phyloP scores from a whole-genome alignment of 2,113 vertebrate genomes.

The Pteruthius melanotis region DNA sequence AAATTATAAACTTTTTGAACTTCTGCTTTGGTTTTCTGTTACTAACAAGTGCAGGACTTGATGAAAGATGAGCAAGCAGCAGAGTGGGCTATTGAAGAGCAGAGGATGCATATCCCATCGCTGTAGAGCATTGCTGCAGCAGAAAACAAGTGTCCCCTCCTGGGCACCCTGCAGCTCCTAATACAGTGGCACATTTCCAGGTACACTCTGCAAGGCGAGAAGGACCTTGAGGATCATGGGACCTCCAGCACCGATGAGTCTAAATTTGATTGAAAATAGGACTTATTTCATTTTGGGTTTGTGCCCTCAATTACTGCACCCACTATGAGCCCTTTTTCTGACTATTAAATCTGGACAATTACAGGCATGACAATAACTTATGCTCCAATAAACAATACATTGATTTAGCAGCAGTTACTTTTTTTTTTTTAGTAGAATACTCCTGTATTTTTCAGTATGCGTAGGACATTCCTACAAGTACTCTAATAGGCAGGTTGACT shows the following conservation, averaged over 20 bases:
- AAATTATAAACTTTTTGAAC: neutral
- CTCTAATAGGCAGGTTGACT: neutral
- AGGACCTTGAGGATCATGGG: neutral
- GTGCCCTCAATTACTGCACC: neutral
- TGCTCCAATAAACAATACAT: neutral
- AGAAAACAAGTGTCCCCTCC: neutral
- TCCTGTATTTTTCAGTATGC: neutral
- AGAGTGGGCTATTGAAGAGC: rapidly evolving
- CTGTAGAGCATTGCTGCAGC: neutral
- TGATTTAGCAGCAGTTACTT: neutral
- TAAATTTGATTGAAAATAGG: neutral
- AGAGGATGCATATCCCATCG: rapidly evolving
- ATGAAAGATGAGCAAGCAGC: neutral
- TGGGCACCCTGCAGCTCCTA: neutral
- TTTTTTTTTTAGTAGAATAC: neutral
- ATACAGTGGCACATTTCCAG: neutral
- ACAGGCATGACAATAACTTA: neutral
- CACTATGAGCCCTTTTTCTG: neutral
- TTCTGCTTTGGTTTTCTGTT: neutral
- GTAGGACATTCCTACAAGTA: neutral
- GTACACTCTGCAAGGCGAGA: neutral
- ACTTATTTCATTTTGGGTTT: neutral
- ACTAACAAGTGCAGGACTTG: neutral
- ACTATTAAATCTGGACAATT: neutral
- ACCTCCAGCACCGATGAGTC: neutral